Evolutionary conservation across 2,888 invertebrate genomes (phyloP), one percentile per base, ranked within the genome.

Genomic region (Baccha elongata): DNA sequence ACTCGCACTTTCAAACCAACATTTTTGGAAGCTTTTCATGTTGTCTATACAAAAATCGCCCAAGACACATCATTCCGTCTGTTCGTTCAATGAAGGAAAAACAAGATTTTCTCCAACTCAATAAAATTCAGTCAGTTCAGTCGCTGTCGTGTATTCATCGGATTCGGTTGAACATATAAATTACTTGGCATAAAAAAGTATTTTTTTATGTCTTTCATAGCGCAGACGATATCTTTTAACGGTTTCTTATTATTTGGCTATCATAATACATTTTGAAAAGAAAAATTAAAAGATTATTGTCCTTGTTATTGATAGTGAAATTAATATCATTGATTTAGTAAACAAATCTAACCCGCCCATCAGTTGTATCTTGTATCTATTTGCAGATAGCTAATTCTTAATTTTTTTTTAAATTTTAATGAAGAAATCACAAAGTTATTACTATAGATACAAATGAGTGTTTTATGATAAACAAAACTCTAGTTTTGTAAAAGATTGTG

Each of bases 41-140:
- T 68, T 19, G 65, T 68, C 62, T 60, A 21, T 26, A 62, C 48
- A 32, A 7, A 40, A 58, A 40, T 17, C 37, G 15, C 19, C 10
- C 19, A 50, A 52, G 11, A 26, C 44, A 69, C 50, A 50, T 69
- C 62, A 58, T 75, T 29, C n/a, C 26, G 17, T 29, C 26, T n/a
- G 42, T 60, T 15, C 46, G 65, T 11, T 21, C 71, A 52, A 71
- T 76, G 76, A 76, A 83, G 73, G 83, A 83, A 76, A 58, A 78
- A 73, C 76, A 78, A 78, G 68, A 83, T 83, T 83, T 83, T 78
- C 68, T 55, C 68, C 68, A 55, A 67, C 46, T 68, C 71, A 58
- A 60, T 60, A 48, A 72, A 62, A 52, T 72, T 83, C 84, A 84
- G 84, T 84, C 44, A 84, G 84, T 84, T 84, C 44, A 84, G 84